Evolutionary conservation across 2,113 vertebrate genomes (phyloP).

Genomic region (Prunella himalayana): DNA sequence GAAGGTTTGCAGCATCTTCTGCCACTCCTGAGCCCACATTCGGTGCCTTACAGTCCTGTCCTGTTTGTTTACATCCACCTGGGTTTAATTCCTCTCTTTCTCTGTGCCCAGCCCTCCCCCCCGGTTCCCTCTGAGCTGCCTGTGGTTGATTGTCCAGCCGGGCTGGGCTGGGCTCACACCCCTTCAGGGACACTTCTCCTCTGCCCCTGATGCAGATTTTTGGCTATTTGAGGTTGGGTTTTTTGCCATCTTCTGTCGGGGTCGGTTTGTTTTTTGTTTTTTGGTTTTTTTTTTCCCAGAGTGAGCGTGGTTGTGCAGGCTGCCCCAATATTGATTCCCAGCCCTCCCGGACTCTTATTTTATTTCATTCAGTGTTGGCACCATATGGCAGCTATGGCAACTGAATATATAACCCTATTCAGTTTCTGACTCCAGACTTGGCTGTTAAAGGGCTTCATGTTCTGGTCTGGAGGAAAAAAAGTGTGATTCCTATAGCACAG

Average conservation of each 20-base stretch:
- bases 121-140: neutral
- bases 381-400: constrained; percentile 69
- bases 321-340: constrained; percentile 38
- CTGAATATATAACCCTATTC: constrained; percentile 64
- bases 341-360: constrained; percentile 41
- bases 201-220: neutral
- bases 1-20: neutral
- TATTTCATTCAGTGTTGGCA: constrained; percentile 59
- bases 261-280: too few relatives aligned
- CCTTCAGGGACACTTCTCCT: neutral
- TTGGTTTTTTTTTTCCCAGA: neutral
- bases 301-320: neutral
- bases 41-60: neutral
- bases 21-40: neutral
- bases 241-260: neutral
- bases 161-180: neutral
- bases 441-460: constrained; percentile 7
- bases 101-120: neutral
- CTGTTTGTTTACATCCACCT: neutral
- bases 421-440: constrained; percentile 19
- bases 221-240: neutral
- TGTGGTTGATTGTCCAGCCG: neutral
- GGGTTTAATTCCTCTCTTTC: neutral
- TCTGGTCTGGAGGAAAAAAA: neutral
- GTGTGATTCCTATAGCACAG: neutral